Percentiles rank a stretch among this genome's conserved stretches.
phyloP scores from a whole-genome alignment of 2,113 vertebrate genomes.

The Corythaixoides concolor region DNA sequence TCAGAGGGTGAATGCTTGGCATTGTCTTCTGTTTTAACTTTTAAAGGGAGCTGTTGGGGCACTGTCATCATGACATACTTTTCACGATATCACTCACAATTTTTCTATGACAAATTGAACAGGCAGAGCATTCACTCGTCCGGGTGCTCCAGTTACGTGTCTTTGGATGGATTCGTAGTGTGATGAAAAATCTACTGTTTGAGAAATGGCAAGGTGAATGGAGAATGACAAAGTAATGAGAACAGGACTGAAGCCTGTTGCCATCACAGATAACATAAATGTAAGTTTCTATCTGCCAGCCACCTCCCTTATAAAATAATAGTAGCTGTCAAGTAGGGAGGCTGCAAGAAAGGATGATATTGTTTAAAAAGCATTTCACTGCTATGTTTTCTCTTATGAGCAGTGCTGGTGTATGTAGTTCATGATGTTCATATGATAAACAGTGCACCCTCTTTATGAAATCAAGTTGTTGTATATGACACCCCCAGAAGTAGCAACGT shows the following conservation, averaged over 20 bases:
- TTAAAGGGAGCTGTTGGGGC: background rate
- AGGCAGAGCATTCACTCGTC: background rate
- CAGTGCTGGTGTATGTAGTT: background rate
- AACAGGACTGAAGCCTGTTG: slow-evolving; percentile 7
- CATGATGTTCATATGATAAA: background rate
- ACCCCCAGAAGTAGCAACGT: background rate
- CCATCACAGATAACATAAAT: slow-evolving; percentile 37
- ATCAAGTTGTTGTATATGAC: background rate
- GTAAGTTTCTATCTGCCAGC: slow-evolving; percentile 5
- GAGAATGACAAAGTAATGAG: slow-evolving; percentile 33
- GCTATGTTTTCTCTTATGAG: background rate
- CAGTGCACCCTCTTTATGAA: background rate
- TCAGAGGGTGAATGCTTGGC: background rate
- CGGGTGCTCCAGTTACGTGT: background rate
- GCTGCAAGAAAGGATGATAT: background rate
- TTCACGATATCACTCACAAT: background rate
- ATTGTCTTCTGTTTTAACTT: background rate
- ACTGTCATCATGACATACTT: background rate
- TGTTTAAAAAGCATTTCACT: slow-evolving; percentile 12
- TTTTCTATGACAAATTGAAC: background rate
- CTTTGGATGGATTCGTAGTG: background rate
- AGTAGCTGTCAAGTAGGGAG: slow-evolving; percentile 11
- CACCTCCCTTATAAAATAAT: slow-evolving; percentile 15
- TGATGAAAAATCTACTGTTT: slow-evolving; percentile 8
- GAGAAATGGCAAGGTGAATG: slow-evolving; percentile 16